Base-by-base conservation (phyloP, 1,140 invertebrate genomes). In the Dicyema japonicum region DNA sequence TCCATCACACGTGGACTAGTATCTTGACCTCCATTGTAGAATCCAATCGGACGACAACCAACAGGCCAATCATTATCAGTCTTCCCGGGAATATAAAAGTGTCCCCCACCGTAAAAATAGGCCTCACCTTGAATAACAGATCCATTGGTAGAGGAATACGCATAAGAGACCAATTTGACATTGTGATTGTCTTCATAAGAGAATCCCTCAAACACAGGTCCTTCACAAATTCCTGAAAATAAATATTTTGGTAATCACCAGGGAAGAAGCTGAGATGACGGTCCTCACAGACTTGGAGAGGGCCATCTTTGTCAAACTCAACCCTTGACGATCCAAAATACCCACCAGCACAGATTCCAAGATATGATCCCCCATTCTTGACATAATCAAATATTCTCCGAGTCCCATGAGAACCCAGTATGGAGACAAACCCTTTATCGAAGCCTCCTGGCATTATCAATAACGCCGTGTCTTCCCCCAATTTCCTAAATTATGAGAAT, bases 371-470 rank as follows among this genome's bases (percentile, higher is more conserved):
- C 18, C 47, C 47, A 5, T 33, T 5, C 5, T 34, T 12, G 4
- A 50, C 44, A 38, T 39, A 50, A 1, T 34, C 26, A n/a, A 33
- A 25, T 8, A 50, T 40, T 8, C 33, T 30, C 3, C 32, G 12
- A 7, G 35, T 32, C 1, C 47, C 47, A 8, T 33, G 26, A 11
- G 29, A 7, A 8, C 38, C 39, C 4, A 50, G 27, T 12, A 38
- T 34, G 3, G 33, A 15, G 3, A 45, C 37, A 27, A 40, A 43
- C 6, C 47, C 47, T 4, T 37, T 26, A 29, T 50, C 47, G 34
- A 41, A 50, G 1, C 47, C 47, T n/a, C 47, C 47, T n/a, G 12
- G 12, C n/a, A 28, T 15, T n/a, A n/a, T n/a, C 66, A 15, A 94
- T n/a, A n/a, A n/a, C n/a, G n/a, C n/a, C n/a, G n/a, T n/a, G n/a